A percentile compares a stretch with the other conserved stretches of the same genome.
phyloP scores from a whole-genome alignment of 92 coral and sea anemone species.

The Porites lobata region DNA sequence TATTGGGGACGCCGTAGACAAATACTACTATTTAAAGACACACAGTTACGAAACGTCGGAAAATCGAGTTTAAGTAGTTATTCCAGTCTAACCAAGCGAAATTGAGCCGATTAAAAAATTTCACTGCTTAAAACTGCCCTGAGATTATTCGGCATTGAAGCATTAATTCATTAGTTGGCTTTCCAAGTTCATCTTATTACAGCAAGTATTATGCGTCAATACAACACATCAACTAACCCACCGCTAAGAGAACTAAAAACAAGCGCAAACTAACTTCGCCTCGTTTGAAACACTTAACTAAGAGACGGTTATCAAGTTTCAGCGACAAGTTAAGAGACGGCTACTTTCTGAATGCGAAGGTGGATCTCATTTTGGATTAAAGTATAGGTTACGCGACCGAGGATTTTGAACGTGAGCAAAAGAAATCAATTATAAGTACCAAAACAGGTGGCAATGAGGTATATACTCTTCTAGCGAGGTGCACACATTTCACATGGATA shows the following conservation, averaged over 20 bases:
- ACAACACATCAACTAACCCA: conserved; percentile 43
- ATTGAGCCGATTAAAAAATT: neutral
- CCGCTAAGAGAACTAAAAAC: conserved; percentile 45
- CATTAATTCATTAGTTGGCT: conserved; percentile 22
- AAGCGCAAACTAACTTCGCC: conserved; percentile 26
- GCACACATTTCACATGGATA: conserved; percentile 32
- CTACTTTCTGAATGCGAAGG: neutral
- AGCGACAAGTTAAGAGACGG: neutral
- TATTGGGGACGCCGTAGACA: conserved; percentile 20
- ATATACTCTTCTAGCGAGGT: conserved; percentile 29
- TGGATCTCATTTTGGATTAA: neutral
- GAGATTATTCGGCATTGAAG: conserved; percentile 1
- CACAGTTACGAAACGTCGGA: conserved; percentile 13
- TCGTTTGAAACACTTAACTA: conserved; percentile 19
- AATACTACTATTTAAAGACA: neutral
- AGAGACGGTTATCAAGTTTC: neutral
- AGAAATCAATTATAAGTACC: conserved; percentile 34
- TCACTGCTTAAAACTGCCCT: conserved; percentile 17
- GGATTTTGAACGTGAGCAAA: conserved; percentile 19
- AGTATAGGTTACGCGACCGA: neutral
- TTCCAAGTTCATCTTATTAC: conserved; percentile 21
- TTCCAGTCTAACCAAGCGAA: conserved; percentile 17
- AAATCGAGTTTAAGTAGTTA: conserved; percentile 16
- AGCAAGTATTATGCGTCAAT: conserved; percentile 12
- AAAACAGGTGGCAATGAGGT: conserved; percentile 45